Conservation (phyloP, 53 echinoderm and acorn worm genomes). For the Echinarachnius parma region DNA sequence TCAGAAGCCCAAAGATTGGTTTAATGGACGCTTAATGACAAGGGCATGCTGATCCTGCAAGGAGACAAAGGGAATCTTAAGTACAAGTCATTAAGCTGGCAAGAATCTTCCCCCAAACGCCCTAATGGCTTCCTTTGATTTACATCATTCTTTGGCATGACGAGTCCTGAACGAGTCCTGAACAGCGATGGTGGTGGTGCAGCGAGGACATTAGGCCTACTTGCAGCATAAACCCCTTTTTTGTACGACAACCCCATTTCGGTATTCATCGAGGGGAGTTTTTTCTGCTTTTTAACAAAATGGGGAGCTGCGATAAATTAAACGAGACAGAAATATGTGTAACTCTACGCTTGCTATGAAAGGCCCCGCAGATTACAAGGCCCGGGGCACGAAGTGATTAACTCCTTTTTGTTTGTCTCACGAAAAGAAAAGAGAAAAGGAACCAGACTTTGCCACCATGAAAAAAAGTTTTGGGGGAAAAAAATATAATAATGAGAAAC, state of each 20-base stretch:
- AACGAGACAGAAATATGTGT: slow-evolving; percentile 55
- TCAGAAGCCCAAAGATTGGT: slow-evolving; percentile 1
- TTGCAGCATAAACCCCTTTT: no score
- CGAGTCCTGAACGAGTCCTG: neutral
- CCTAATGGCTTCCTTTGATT: slow-evolving; percentile 20
- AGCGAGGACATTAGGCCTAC: no score
- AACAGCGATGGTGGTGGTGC: slow-evolving; percentile 12
- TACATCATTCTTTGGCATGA: slow-evolving; percentile 6
- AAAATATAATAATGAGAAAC: neutral
- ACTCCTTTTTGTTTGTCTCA: slow-evolving; percentile 50
- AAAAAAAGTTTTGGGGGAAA: slow-evolving; percentile 36
- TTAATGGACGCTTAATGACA: slow-evolving; percentile 10
- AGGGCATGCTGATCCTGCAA: neutral
- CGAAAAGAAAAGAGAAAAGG: neutral
- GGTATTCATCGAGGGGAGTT: slow-evolving; percentile 21
- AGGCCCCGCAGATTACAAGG: slow-evolving; percentile 41
- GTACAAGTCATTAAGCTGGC: slow-evolving; percentile 25
- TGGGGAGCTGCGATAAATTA: slow-evolving; percentile 39
- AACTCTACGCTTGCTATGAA: slow-evolving; percentile 44
- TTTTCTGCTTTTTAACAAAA: slow-evolving; percentile 35
- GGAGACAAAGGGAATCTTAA: slow-evolving; percentile 26
- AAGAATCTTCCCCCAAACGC: neutral
- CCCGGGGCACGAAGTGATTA: slow-evolving; percentile 48
- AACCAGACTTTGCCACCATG: neutral
- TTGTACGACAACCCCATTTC: slow-evolving; percentile 23